Evolutionary conservation across 2,113 vertebrate genomes (phyloP).

Genomic region (Odobenus rosmarus): DNA sequence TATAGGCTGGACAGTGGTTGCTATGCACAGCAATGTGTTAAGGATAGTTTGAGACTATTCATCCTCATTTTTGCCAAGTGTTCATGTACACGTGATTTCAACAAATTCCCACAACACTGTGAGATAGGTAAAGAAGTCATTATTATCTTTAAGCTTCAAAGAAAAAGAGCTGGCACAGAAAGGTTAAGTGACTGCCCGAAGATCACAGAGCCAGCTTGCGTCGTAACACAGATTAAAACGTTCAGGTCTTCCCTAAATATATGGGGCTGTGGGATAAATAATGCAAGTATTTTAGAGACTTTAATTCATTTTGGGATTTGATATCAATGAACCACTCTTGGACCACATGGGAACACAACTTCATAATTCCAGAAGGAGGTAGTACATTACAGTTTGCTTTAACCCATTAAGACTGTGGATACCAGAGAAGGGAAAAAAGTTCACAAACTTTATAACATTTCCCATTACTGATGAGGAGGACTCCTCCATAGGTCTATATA

Average conservation of each 20-base stretch:
- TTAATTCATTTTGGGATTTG: slow-evolving; percentile 49
- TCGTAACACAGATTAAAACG: neutral
- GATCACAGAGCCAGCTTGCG: neutral
- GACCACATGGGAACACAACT: neutral
- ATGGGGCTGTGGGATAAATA: neutral
- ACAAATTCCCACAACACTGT: neutral
- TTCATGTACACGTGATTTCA: neutral
- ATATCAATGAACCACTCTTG: neutral
- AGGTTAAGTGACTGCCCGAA: neutral
- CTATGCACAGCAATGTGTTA: neutral
- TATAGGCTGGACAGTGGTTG: neutral
- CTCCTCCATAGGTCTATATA: neutral
- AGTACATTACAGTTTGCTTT: neutral
- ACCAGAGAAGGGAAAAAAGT: neutral
- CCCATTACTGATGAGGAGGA: neutral
- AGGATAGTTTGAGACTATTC: neutral
- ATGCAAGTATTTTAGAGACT: slow-evolving; percentile 31
- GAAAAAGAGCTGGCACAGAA: neutral
- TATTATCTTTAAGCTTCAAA: neutral
- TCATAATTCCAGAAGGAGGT: slow-evolving; percentile 7
- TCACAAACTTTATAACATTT: slow-evolving; percentile 36
- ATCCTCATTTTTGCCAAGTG: neutral
- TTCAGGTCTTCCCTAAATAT: neutral
- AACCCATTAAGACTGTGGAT: neutral
- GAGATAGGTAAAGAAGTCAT: neutral